A percentile compares a stretch with the other conserved stretches of the same genome.
phyloP scores from a whole-genome alignment of 2,888 invertebrate genomes.

The Coenonympha arcania region DNA sequence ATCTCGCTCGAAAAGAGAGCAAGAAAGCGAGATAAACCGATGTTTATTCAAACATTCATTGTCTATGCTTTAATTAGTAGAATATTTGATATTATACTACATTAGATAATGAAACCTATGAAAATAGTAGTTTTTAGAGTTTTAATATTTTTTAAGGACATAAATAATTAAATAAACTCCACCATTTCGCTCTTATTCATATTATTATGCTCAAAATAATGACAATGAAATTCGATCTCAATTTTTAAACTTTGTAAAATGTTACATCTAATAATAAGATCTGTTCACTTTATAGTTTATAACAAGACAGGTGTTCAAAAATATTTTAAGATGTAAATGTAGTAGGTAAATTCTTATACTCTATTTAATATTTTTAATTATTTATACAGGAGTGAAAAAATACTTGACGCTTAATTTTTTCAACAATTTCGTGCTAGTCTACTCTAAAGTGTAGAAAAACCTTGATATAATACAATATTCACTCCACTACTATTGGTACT shows the following conservation, averaged over 20 bases:
- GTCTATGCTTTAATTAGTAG: constrained; percentile 52
- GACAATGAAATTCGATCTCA: constrained; percentile 16
- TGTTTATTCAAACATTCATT: constrained; percentile 37
- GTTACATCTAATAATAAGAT: not conserved
- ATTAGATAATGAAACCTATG: too few relatives aligned
- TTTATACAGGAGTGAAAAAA: not conserved
- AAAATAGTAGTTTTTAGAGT: constrained; percentile 12
- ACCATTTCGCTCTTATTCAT: constrained; percentile 10
- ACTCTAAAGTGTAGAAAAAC: too few relatives aligned
- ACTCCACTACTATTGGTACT: too few relatives aligned
- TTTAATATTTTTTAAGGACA: constrained; percentile 2
- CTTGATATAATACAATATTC: too few relatives aligned
- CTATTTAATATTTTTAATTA: not conserved
- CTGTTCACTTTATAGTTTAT: constrained; percentile 1
- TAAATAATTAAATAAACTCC: constrained; percentile 9
- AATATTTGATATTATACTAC: constrained; percentile 22
- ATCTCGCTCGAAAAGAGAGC: too few relatives aligned
- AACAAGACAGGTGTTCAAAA: constrained; percentile 10
- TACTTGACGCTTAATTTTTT: too few relatives aligned
- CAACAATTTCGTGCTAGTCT: too few relatives aligned
- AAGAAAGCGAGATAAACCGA: too few relatives aligned
- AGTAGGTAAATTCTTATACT: not conserved
- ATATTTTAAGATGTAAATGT: not conserved
- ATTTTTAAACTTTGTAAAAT: not conserved
- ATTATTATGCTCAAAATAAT: constrained; percentile 10